phyloP scores from a whole-genome alignment of 1,140 invertebrate genomes.

The Drosophila insularis region DNA sequence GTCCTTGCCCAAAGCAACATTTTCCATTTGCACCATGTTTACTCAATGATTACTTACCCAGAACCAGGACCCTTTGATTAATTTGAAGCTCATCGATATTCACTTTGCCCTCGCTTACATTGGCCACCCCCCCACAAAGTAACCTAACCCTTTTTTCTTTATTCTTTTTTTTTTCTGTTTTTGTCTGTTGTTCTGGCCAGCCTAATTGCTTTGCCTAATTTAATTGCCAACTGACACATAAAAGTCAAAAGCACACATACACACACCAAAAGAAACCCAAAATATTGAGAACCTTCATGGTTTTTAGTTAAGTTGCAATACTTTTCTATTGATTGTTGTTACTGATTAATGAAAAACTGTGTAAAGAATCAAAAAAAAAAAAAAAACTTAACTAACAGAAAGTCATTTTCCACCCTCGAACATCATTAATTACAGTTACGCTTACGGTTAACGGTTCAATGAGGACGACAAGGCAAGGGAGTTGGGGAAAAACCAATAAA shows the following conservation, averaged over 20 bases:
- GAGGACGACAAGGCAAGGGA: background rate
- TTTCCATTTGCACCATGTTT: constrained; percentile 39
- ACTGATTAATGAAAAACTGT: constrained; percentile 56
- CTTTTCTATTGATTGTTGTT: constrained; percentile 43
- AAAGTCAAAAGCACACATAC: constrained; percentile 42
- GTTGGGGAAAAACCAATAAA: constrained; percentile 60
- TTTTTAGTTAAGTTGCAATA: constrained; percentile 27
- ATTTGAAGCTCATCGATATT: constrained; percentile 58
- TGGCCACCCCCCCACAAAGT: too few species aligned
- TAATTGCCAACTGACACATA: constrained; percentile 52
- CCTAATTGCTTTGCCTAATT: constrained; percentile 60
- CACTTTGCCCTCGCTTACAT: background rate
- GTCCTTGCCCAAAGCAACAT: background rate
- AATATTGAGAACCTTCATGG: background rate
- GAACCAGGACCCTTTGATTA: constrained; percentile 54
- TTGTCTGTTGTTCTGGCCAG: constrained; percentile 3
- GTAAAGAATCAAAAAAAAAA: constrained; percentile 25
- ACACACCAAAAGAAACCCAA: background rate
- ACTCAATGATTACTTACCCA: constrained; percentile 63
- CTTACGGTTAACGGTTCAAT: background rate
- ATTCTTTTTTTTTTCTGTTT: constrained; percentile 15
- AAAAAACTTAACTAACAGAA: constrained; percentile 41
- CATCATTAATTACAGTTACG: constrained; percentile 7
- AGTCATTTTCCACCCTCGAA: constrained; percentile 41
- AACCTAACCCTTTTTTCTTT: background rate